phyloP scores from a whole-genome alignment of 2,888 invertebrate species.

The Erebia palarica region DNA sequence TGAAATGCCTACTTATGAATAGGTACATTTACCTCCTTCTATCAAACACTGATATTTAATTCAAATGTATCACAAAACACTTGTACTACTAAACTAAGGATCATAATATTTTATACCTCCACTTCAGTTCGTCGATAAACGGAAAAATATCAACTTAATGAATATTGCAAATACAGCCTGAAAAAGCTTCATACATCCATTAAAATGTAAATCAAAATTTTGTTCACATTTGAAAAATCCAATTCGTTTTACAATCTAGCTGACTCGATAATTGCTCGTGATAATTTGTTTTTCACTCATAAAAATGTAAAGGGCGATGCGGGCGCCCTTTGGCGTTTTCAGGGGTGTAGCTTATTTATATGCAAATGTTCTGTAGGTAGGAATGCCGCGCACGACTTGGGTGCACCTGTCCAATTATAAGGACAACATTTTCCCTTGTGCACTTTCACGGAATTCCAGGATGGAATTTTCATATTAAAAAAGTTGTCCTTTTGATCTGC shows the following conservation, averaged over 20 bases:
- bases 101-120: background rate
- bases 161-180: conserved; percentile 12
- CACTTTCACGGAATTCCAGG: conserved; percentile 74
- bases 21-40: too few species aligned
- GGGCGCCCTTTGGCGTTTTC: conserved; percentile 62
- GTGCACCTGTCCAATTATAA: conserved; percentile 78
- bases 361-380: conserved; percentile 68
- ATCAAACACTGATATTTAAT: background rate
- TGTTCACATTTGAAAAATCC: conserved; percentile 57
- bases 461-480: conserved; percentile 42
- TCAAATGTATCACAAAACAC: background rate
- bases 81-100: too few species aligned
- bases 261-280: conserved; percentile 75
- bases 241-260: conserved; percentile 62
- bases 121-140: background rate
- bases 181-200: conserved; percentile 40
- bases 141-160: background rate
- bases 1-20: too few species aligned
- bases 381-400: conserved; percentile 76
- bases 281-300: conserved; percentile 77
- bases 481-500: background rate
- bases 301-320: conserved; percentile 68
- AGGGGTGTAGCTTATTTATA: conserved; percentile 76
- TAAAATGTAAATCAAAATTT: conserved; percentile 54
- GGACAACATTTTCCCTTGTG: conserved; percentile 74